Conservation (phyloP, 2,888 invertebrate genomes). For the Eurois occulta region DNA sequence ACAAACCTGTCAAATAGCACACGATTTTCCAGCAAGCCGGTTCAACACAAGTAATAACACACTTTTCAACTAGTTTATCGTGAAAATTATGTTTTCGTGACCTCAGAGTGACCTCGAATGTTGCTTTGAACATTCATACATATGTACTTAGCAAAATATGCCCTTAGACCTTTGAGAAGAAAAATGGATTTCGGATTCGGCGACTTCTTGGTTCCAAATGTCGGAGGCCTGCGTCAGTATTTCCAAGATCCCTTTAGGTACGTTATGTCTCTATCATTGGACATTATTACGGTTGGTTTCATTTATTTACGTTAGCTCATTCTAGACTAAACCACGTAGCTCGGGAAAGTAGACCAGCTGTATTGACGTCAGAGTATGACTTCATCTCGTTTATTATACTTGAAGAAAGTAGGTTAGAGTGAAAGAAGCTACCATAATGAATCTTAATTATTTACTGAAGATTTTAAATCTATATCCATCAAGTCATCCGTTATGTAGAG, state of each 20-base stretch:
- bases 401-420: not conserved
- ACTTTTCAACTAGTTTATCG: constrained; percentile 69
- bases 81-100: constrained; percentile 84
- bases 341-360: constrained; percentile 8
- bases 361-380: constrained; percentile 8
- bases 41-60: constrained; percentile 77
- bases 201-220: constrained; percentile 84
- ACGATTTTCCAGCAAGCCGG: constrained; percentile 76
- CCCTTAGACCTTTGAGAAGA: constrained; percentile 73
- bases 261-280: constrained; percentile 65
- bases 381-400: constrained; percentile 10
- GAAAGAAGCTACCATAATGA: too few relatives aligned
- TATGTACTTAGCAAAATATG: constrained; percentile 75
- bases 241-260: constrained; percentile 85
- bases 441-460: not conserved
- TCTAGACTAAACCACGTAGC: constrained; percentile 8
- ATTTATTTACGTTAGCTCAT: constrained; percentile 21
- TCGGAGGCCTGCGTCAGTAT: constrained; percentile 80
- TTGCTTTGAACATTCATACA: constrained; percentile 65
- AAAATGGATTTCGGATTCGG: constrained; percentile 88
- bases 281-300: constrained; percentile 14
- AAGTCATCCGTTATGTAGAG: not conserved
- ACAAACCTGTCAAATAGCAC: constrained; percentile 84
- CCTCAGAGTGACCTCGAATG: constrained; percentile 72
- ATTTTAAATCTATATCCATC: not conserved